These are phyloP conservation scores for Cercocebus atys DNA, from an alignment of 2,113 vertebrate genomes.

Conservation along the genomic window DNA sequence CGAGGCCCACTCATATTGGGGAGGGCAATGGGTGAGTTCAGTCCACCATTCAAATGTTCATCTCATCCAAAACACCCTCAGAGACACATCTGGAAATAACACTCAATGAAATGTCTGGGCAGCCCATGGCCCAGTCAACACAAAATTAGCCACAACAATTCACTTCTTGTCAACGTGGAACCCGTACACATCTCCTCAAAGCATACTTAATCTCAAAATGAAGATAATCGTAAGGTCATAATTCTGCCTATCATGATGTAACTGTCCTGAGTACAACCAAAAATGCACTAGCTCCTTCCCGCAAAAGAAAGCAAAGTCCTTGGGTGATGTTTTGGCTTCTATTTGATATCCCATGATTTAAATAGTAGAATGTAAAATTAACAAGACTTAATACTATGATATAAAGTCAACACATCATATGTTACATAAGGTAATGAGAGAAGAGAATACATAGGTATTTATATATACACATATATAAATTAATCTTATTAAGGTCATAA, in stretches of 20 bases:
- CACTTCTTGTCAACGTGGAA: background rate
- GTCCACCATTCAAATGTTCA: background rate
- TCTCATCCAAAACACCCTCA: background rate
- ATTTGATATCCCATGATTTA: background rate
- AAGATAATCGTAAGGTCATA: background rate
- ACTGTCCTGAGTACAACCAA: background rate
- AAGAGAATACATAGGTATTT: background rate
- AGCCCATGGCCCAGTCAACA: background rate
- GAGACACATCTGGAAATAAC: background rate
- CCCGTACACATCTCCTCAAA: background rate
- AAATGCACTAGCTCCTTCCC: too few species aligned
- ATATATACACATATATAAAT: background rate
- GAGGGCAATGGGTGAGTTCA: background rate
- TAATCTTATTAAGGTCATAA: background rate
- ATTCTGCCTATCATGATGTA: background rate
- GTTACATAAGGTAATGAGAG: background rate
- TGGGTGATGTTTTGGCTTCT: too few species aligned
- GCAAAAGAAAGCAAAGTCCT: background rate
- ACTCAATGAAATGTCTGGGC: background rate
- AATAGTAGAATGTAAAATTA: background rate
- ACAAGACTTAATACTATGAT: background rate
- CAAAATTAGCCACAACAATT: background rate
- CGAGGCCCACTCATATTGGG: background rate
- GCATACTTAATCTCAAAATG: background rate
- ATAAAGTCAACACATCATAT: background rate